Conservation (phyloP, 2,888 invertebrate genomes). For the Scelioninae gen. 1 region DNA sequence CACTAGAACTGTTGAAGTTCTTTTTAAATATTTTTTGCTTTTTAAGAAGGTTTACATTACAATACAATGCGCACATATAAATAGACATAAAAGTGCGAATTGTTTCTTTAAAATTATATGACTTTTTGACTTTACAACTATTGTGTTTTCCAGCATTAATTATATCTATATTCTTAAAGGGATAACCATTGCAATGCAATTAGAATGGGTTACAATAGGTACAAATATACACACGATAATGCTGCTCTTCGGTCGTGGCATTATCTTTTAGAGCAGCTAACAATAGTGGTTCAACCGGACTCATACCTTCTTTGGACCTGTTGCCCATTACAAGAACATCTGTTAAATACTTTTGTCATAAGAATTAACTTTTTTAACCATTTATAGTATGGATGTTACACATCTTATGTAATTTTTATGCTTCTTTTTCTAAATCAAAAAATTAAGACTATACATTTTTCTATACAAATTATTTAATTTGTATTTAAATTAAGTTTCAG, state of each 20-base stretch:
- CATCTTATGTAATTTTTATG: constrained; percentile 25
- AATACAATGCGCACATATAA: too few relatives aligned
- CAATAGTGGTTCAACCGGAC: constrained; percentile 64
- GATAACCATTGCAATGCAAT: neutral
- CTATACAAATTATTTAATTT: too few relatives aligned
- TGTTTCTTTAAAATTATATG: neutral
- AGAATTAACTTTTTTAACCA: constrained; percentile 39
- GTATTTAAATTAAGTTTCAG: too few relatives aligned
- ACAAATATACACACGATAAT: constrained; percentile 15
- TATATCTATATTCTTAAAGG: neutral
- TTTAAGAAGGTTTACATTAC: too few relatives aligned
- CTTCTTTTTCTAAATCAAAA: too few relatives aligned
- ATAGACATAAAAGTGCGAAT: too few relatives aligned
- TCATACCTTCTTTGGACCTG: constrained; percentile 55
- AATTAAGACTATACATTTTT: too few relatives aligned
- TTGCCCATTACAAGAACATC: constrained; percentile 45
- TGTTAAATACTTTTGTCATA: constrained; percentile 44
- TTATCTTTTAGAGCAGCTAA: constrained; percentile 57
- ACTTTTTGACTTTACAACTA: neutral
- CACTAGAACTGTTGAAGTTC: too few relatives aligned
- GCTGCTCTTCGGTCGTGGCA: constrained; percentile 45
- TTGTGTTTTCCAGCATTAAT: neutral
- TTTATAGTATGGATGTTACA: constrained; percentile 34
- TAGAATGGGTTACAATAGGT: neutral
- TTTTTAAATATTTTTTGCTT: too few relatives aligned